Conservation (phyloP, 2,113 vertebrate species). For the Phyllopteryx taeniolatus region DNA sequence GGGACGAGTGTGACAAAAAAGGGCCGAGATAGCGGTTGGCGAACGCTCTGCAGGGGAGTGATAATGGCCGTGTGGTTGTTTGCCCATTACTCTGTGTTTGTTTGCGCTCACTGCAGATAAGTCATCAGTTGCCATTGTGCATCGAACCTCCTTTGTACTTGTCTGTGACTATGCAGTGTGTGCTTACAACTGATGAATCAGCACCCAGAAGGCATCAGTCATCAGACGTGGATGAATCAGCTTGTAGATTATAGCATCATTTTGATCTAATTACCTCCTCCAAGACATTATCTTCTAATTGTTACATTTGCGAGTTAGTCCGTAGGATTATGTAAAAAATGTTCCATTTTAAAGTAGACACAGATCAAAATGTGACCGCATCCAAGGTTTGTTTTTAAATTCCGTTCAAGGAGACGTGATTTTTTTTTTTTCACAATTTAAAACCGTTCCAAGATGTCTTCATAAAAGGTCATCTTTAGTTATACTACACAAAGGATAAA, state of each 20-base stretch:
- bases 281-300: not conserved
- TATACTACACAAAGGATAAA: too few relatives aligned
- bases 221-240: not conserved
- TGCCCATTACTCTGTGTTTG: conserved; percentile 44
- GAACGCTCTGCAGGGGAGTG: conserved; percentile 36
- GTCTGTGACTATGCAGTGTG: conserved; percentile 3
- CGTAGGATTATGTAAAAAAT: not conserved
- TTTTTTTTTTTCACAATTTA: not conserved
- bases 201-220: not conserved
- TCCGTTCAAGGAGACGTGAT: not conserved
- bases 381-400: not conserved
- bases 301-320: not conserved
- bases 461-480: too few relatives aligned
- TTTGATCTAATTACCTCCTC: not conserved
- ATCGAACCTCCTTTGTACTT: conserved; percentile 11
- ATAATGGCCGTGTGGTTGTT: conserved; percentile 47
- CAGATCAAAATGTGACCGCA: not conserved
- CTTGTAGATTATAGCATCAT: not conserved
- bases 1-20: conserved; percentile 17
- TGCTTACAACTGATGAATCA: not conserved
- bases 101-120: conserved; percentile 43
- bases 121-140: conserved; percentile 13
- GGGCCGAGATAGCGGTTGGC: conserved; percentile 27
- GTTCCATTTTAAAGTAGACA: not conserved
- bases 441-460: not conserved